Base-by-base conservation (phyloP, 1,140 invertebrate genomes). In the Probaryconus sp. region DNA sequence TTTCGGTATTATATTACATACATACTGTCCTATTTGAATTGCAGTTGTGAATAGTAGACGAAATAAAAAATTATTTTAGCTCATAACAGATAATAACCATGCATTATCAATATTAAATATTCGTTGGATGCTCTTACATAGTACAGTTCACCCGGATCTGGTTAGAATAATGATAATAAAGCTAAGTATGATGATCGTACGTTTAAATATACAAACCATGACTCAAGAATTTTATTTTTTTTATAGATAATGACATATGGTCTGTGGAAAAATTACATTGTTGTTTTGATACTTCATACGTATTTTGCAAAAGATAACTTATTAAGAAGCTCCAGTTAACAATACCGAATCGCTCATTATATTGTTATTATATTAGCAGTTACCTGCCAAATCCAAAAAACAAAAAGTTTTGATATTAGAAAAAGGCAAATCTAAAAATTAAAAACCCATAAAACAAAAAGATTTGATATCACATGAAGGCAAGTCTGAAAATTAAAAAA, bases 91-190 rank as follows among this genome's bases (percentile, higher is more conserved):
- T 43, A 43, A 56, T 42, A 30, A 40, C 42, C 20, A 61, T 28
- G 10, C 16, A 10, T 37, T 38, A 60, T 45, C 7, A 60, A 47
- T 31, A 18, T 60, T 47, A 35, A 11, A 60, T 28, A 28, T 60
- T 47, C 5, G 18, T 20, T 26, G 13, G 24, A 40, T 48, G 10
- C 31, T 35, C 11, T 47, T 45, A 30, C 38, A 21, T 17, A 55
- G 28, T 24, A 38, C 28, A 67, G 63, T 28, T 47, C 50, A 48
- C 21, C 7, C 30, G 40, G 63, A 50, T 67, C 63, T 67, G 63
- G 63, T 58, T 67, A 48, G 33, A 50, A 50, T 56, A 42, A 67
- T 42, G 63, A 67, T 67, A 67, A 67, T 43, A 35, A 48, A 55
- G 20, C 26, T 20, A 37, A 40, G 30, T 35, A 16, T 35, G 31